These are phyloP conservation scores for Buceros bicornis DNA, from an alignment of 2,797 vertebrate genomes.

Conservation along the genomic window DNA sequence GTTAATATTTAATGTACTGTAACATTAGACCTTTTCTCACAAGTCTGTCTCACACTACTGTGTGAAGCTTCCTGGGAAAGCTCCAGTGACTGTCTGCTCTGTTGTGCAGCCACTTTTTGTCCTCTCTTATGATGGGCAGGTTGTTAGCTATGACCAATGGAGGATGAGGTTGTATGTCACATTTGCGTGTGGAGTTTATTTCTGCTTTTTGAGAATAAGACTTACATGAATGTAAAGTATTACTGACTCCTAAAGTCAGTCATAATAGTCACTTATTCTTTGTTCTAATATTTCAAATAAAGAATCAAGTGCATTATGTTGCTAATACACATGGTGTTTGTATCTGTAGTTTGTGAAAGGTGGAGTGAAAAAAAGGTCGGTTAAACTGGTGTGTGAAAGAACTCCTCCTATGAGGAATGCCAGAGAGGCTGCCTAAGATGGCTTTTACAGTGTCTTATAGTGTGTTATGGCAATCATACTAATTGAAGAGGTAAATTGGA, in stretches of 20 bases:
- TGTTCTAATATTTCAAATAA: neutral
- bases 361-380: neutral
- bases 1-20: neutral
- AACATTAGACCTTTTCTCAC: neutral
- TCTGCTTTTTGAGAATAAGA: constrained; percentile 32
- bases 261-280: neutral
- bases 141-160: constrained; percentile 10
- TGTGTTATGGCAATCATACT: neutral
- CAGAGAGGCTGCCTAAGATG: neutral
- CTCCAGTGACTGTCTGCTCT: neutral
- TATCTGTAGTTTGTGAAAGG: neutral
- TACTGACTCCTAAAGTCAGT: neutral
- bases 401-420: neutral
- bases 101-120: constrained; percentile 30
- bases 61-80: constrained; percentile 25
- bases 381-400: neutral
- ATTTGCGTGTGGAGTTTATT: neutral
- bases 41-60: neutral
- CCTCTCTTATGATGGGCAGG: neutral
- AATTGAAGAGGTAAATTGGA: neutral
- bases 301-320: neutral
- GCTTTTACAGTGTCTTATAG: neutral
- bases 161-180: neutral
- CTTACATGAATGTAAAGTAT: neutral
- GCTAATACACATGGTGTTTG: neutral